Evolutionary conservation across 2,888 invertebrate genomes (phyloP).

Genomic region (Nephrotoma flavescens): DNA sequence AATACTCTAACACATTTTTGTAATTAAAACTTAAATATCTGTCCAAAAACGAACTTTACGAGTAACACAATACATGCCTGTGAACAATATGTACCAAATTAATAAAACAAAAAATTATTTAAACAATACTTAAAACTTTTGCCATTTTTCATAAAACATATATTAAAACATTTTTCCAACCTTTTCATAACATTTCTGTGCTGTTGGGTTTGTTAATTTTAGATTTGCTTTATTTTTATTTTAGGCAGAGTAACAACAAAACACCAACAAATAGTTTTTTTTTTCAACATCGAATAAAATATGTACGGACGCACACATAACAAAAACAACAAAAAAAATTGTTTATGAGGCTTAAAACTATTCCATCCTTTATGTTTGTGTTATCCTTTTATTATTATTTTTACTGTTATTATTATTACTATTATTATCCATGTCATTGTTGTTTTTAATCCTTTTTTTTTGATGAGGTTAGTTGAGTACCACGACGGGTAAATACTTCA

Average conservation of each 20-base stretch:
- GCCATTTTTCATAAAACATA: not conserved
- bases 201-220: not conserved
- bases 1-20: not conserved
- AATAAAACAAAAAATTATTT: not conserved
- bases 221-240: not conserved
- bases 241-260: not conserved
- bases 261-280: not conserved
- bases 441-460: not conserved
- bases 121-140: not conserved
- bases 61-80: not conserved
- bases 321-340: not conserved
- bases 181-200: not conserved
- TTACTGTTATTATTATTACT: not conserved
- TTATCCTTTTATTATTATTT: not conserved
- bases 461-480: not conserved
- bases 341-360: not conserved
- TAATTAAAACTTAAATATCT: not conserved
- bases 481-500: not conserved
- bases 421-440: not conserved
- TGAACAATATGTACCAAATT: not conserved
- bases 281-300: not conserved
- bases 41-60: not conserved
- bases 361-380: not conserved
- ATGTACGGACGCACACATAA: not conserved
- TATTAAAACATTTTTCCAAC: not conserved